Evolutionary conservation across 2,888 invertebrate species (phyloP).

Genomic region (Acrobeloides nanus): DNA sequence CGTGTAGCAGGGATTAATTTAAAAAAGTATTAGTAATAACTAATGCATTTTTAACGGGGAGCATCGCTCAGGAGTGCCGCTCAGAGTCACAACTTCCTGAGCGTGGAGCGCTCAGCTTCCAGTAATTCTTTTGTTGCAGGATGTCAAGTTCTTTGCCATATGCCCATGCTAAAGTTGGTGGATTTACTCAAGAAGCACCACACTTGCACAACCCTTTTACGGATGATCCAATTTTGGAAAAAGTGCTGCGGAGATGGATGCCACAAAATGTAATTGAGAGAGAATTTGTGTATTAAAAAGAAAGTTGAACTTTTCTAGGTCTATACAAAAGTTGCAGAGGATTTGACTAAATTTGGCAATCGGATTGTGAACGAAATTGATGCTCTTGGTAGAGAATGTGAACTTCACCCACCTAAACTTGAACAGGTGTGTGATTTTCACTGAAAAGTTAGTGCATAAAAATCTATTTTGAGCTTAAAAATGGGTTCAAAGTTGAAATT

Average conservation of each 20-base stretch:
- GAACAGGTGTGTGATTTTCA: slow-evolving; percentile 49
- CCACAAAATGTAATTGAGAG: slow-evolving; percentile 26
- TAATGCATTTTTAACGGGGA: too few relatives aligned
- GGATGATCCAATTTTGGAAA: slow-evolving; percentile 39
- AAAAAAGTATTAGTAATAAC: too few relatives aligned
- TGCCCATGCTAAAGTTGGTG: slow-evolving; percentile 41
- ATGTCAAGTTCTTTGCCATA: too few relatives aligned
- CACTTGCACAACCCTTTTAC: slow-evolving; percentile 37
- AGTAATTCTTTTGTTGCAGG: too few relatives aligned
- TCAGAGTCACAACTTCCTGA: too few relatives aligned
- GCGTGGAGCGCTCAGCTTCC: too few relatives aligned
- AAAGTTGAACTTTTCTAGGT: slow-evolving; percentile 2
- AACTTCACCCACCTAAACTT: slow-evolving; percentile 57
- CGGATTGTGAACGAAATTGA: slow-evolving; percentile 58
- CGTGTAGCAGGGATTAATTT: too few relatives aligned
- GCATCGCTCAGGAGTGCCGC: too few relatives aligned
- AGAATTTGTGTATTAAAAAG: slow-evolving; percentile 12
- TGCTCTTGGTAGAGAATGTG: slow-evolving; percentile 56
- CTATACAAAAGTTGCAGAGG: slow-evolving; percentile 35
- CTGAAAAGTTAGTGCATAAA: too few relatives aligned
- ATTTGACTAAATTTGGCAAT: slow-evolving; percentile 59
- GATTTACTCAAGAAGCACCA: slow-evolving; percentile 34
- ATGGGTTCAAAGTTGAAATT: too few relatives aligned
- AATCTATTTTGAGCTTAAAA: too few relatives aligned
- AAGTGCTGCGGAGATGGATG: slow-evolving; percentile 26